Evolutionary conservation across 2,113 vertebrate species (phyloP).

Genomic region (Thinocorus orbignyianus): DNA sequence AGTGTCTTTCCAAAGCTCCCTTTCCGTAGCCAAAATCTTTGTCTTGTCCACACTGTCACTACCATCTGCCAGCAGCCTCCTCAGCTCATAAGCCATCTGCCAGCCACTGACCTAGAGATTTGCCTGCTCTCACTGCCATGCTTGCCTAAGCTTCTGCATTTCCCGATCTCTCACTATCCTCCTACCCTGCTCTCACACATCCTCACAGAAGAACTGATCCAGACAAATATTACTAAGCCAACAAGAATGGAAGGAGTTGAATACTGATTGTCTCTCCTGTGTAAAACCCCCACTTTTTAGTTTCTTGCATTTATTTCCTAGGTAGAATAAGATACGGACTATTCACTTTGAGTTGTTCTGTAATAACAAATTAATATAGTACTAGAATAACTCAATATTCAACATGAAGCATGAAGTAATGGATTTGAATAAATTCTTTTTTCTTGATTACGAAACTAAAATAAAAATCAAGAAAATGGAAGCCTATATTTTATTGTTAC

Average conservation of each 20-base stretch:
- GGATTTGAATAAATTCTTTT: background rate
- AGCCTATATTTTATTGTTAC: background rate
- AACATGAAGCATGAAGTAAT: background rate
- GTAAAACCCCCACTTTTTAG: background rate
- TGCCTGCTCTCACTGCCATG: constrained; percentile 56
- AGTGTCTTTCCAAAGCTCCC: constrained; percentile 64
- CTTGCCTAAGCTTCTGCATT: constrained; percentile 45
- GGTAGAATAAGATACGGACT: background rate
- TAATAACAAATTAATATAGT: background rate
- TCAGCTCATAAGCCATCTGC: constrained; percentile 77
- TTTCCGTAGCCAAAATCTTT: constrained; percentile 66
- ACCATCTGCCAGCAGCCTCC: constrained; percentile 76
- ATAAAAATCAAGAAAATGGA: background rate
- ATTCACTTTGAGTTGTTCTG: background rate
- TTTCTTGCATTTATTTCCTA: background rate
- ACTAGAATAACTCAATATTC: background rate
- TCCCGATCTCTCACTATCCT: constrained; percentile 45
- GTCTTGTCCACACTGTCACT: constrained; percentile 77
- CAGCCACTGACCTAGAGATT: constrained; percentile 74
- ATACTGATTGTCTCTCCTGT: background rate
- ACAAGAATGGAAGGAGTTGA: constrained; percentile 12
- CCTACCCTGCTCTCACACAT: constrained; percentile 54
- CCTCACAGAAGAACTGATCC: constrained; percentile 41
- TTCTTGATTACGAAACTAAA: background rate
- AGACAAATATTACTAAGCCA: constrained; percentile 35